Percentiles rank a stretch among this genome's conserved stretches.
phyloP scores from a whole-genome alignment of 2,888 invertebrate genomes.

The Bruchidius siliquastri region DNA sequence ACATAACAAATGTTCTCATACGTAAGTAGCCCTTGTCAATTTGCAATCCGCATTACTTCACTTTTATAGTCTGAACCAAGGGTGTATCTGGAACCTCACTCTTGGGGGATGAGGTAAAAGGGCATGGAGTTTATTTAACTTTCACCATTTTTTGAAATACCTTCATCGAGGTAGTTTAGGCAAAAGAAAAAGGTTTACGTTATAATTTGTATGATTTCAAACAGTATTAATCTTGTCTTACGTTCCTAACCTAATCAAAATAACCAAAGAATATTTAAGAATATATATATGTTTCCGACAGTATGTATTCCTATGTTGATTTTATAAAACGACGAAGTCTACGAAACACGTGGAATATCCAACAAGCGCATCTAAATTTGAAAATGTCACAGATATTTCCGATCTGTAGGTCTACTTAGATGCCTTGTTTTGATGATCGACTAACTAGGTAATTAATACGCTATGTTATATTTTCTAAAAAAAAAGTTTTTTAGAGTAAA shows the following conservation, averaged over 20 bases:
- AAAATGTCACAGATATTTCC: no score
- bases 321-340: neutral
- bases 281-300: neutral
- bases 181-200: neutral
- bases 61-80: no score
- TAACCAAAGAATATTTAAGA: neutral
- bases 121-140: no score
- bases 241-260: neutral
- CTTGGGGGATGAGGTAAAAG: no score
- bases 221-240: neutral
- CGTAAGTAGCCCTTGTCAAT: no score
- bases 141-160: no score
- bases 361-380: neutral
- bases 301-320: neutral
- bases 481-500: neutral
- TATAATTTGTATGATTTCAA: neutral
- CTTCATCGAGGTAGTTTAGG: no score
- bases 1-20: no score
- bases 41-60: no score
- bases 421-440: neutral
- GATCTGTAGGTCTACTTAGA: neutral
- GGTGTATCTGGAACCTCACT: no score
- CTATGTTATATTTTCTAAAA: neutral
- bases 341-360: neutral
- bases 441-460: neutral